phyloP scores from a whole-genome alignment of 2,888 invertebrate species.

The Lutraria lutraria region DNA sequence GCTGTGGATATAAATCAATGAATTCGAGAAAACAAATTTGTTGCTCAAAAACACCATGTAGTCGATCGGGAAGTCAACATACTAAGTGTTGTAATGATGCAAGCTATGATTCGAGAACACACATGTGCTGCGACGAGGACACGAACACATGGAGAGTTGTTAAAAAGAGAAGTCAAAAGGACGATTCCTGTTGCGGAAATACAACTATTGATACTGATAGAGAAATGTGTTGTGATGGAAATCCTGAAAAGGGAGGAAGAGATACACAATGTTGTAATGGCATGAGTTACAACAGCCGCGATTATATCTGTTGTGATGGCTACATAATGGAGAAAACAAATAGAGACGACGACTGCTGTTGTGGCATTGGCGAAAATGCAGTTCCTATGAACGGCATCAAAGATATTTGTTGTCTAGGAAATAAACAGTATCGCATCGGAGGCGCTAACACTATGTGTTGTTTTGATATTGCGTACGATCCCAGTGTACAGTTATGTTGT shows the following conservation, averaged over 20 bases:
- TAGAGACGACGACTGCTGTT: slow-evolving; percentile 55
- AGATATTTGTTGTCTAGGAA: slow-evolving; percentile 53
- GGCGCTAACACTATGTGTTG: slow-evolving; percentile 52
- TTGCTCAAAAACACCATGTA: slow-evolving; percentile 40
- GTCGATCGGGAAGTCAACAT: slow-evolving; percentile 3
- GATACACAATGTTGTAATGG: slow-evolving; percentile 52
- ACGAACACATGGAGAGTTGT: slow-evolving; percentile 24
- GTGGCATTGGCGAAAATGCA: slow-evolving; percentile 35
- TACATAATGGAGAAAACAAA: slow-evolving; percentile 41
- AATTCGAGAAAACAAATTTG: slow-evolving; percentile 44
- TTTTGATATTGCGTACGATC: slow-evolving; percentile 41
- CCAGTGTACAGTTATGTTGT: slow-evolving; percentile 51
- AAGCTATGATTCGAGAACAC: slow-evolving; percentile 46
- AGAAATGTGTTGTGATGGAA: slow-evolving; percentile 58
- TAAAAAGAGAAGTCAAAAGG: slow-evolving; percentile 31
- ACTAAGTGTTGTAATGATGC: slow-evolving; percentile 47
- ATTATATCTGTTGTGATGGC: slow-evolving; percentile 50
- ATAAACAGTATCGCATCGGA: slow-evolving; percentile 25
- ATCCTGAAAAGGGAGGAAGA: slow-evolving; percentile 40
- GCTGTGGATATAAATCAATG: slow-evolving; percentile 54
- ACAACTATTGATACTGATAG: slow-evolving; percentile 53
- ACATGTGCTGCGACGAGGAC: slow-evolving; percentile 47
- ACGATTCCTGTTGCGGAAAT: slow-evolving; percentile 59
- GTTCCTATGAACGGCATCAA: slow-evolving; percentile 28
- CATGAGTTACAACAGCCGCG: slow-evolving; percentile 38